Evolutionary conservation across 2,888 invertebrate genomes (phyloP).

Genomic region (Mythimna lalbum): DNA sequence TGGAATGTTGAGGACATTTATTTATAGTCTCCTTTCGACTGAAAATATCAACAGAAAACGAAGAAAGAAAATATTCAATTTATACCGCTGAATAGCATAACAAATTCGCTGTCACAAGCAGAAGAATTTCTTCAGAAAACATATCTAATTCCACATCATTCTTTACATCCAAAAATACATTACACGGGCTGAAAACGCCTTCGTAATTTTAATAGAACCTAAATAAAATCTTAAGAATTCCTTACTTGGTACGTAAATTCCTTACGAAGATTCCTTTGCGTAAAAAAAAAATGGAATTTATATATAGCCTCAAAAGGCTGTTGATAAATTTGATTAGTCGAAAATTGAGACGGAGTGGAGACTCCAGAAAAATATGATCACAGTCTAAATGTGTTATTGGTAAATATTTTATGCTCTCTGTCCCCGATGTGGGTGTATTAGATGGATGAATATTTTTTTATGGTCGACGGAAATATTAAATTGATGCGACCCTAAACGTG

Average conservation of each 20-base stretch:
- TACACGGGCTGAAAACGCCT: slow-evolving; percentile 16
- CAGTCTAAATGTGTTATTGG: slow-evolving; percentile 48
- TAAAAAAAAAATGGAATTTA: slow-evolving; percentile 41
- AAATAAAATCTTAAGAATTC: slow-evolving; percentile 41
- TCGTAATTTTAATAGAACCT: slow-evolving; percentile 41
- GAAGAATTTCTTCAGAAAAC: slow-evolving; percentile 23
- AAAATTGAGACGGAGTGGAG: slow-evolving; percentile 34
- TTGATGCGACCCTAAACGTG: slow-evolving; percentile 31
- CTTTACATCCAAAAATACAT: slow-evolving; percentile 33
- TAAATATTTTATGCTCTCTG: slow-evolving; percentile 54
- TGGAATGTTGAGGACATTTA: slow-evolving; percentile 16
- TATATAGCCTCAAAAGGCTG: slow-evolving; percentile 26
- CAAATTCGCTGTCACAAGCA: slow-evolving; percentile 43
- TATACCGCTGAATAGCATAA: slow-evolving; percentile 16
- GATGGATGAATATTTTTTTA: slow-evolving; percentile 50
- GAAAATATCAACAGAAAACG: neutral
- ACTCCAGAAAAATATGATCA: slow-evolving; percentile 40
- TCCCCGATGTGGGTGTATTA: slow-evolving; percentile 25
- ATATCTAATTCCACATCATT: slow-evolving; percentile 38
- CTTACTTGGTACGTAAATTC: slow-evolving; percentile 35
- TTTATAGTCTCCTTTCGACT: slow-evolving; percentile 3
- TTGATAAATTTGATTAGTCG: slow-evolving; percentile 63
- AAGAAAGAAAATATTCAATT: slow-evolving; percentile 23
- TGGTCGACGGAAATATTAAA: slow-evolving; percentile 35
- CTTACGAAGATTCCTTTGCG: slow-evolving; percentile 33